Evolutionary conservation across 2,113 vertebrate species (phyloP), one percentile per base, ranked within the genome.

Genomic region (Cyprinodon tularosa): DNA sequence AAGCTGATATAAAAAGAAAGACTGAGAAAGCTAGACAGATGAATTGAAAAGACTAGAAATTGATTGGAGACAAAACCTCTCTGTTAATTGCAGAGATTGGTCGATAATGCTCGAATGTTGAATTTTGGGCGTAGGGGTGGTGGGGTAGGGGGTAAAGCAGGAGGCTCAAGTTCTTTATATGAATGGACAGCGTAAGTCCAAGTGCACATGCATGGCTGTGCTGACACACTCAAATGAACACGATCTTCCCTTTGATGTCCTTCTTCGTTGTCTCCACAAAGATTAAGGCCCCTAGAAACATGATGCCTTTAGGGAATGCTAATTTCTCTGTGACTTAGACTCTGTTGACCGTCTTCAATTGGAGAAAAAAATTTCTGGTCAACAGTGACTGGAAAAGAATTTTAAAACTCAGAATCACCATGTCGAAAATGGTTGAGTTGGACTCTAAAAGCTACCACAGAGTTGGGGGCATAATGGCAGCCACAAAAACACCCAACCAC

Each of bases 1-100:
- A 79, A 81, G 68, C 78, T 85, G 82, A 86, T 76, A 88, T 88
- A 84, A 81, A 83, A 70, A 77, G 29, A 72, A 40, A 68, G 62
- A 67, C 60, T 71, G 86, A 78, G 74, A 84, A 50, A 63, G 73
- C 80, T 62, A 87, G 62, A 74, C 70, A 57, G 86, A 74, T 65
- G 74, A 74, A 66, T 50, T 59, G 69, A 75, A 66, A 78, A 72
- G 59, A 48, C 68, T 36, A 70, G 84, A 74, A 92, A 92, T 92
- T 92, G 91, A 93, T 92, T 87, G 84, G 87, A 77, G 81, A 87
- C 79, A 80, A 86, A 29, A 87, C 72, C 86, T 83, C 78, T 68
- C 84, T 17, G 72, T 84, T 90, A 92, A 92, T 90, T 90, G 90
- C 92, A 88, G 83, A 68, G 83, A 86, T 59, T 47, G 89, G 90